These are phyloP conservation scores for Drosophila saltans DNA, from an alignment of 1,140 invertebrate genomes.

Conservation along the genomic window DNA sequence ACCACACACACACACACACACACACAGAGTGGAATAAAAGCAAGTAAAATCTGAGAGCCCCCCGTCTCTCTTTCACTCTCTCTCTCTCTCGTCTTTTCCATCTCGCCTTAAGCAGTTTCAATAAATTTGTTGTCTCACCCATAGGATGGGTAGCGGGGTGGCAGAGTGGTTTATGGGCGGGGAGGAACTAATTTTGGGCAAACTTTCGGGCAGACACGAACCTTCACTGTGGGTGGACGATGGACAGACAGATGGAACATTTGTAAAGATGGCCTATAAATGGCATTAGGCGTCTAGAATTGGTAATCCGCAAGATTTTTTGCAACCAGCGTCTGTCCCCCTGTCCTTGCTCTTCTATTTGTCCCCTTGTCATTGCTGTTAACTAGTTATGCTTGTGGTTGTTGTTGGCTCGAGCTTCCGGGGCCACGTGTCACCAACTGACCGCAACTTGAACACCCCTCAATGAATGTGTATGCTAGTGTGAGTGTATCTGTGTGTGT, in stretches of 20 bases:
- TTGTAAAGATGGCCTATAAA: slow-evolving; percentile 80
- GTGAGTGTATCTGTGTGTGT: slow-evolving; percentile 14
- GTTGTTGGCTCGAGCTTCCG: slow-evolving; percentile 44
- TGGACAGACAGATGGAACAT: slow-evolving; percentile 66
- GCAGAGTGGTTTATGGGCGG: slow-evolving; percentile 2
- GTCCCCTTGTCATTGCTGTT: slow-evolving; percentile 28
- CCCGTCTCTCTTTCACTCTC: neutral
- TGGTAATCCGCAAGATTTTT: slow-evolving; percentile 81
- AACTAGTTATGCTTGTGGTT: slow-evolving; percentile 14
- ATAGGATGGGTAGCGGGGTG: neutral
- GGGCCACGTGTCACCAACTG: slow-evolving; percentile 67
- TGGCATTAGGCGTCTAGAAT: slow-evolving; percentile 81
- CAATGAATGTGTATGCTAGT: slow-evolving; percentile 10
- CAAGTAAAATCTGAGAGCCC: slow-evolving; percentile 45
- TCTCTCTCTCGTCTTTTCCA: neutral
- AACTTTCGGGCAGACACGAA: slow-evolving; percentile 11
- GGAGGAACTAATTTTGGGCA: slow-evolving; percentile 70
- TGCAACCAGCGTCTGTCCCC: slow-evolving; percentile 52
- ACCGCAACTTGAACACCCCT: slow-evolving; percentile 57
- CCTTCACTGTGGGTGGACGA: slow-evolving; percentile 6
- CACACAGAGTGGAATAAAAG: slow-evolving; percentile 11
- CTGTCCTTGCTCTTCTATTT: neutral
- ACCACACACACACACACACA: slow-evolving; percentile 11
- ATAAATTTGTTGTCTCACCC: slow-evolving; percentile 64
- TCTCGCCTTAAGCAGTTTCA: slow-evolving; percentile 54